Evolutionary conservation across 1,140 invertebrate genomes (phyloP).

Genomic region (Drosophila funebris): DNA sequence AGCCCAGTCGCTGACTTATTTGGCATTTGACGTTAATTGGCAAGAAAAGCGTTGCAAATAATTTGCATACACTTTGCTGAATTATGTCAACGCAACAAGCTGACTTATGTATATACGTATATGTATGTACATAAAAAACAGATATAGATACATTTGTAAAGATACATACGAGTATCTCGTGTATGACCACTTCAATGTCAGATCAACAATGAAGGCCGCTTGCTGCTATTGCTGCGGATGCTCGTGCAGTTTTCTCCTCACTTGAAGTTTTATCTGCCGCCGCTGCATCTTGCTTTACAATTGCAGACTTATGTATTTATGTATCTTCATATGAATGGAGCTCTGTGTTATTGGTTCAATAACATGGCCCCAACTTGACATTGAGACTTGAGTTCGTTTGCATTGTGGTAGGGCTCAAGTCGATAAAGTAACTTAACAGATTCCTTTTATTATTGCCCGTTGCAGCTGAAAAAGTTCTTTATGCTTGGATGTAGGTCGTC

Average conservation of each 20-base stretch:
- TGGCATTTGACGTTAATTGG: slow-evolving; percentile 72
- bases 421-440: neutral
- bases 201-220: slow-evolving; percentile 64
- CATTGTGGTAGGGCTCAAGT: slow-evolving; percentile 60
- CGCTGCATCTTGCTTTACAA: slow-evolving; percentile 24
- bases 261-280: slow-evolving; percentile 57
- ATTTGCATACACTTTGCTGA: slow-evolving; percentile 42
- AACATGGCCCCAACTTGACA: slow-evolving; percentile 60
- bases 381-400: slow-evolving; percentile 46
- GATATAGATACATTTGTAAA: too few relatives aligned
- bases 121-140: slow-evolving; percentile 9
- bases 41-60: slow-evolving; percentile 46
- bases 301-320: slow-evolving; percentile 18
- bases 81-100: slow-evolving; percentile 47
- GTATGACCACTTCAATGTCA: slow-evolving; percentile 68
- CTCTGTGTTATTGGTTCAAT: slow-evolving; percentile 69
- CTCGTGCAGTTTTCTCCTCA: slow-evolving; percentile 39
- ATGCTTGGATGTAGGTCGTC: neutral
- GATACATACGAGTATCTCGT: neutral
- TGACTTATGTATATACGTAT: slow-evolving; percentile 12
- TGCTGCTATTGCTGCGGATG: slow-evolving; percentile 14
- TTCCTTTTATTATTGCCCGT: neutral
- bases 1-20: slow-evolving; percentile 46
- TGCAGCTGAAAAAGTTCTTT: neutral
- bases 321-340: slow-evolving; percentile 24